phyloP scores from a whole-genome alignment of 2,113 vertebrate genomes.

The Furnarius figulus region DNA sequence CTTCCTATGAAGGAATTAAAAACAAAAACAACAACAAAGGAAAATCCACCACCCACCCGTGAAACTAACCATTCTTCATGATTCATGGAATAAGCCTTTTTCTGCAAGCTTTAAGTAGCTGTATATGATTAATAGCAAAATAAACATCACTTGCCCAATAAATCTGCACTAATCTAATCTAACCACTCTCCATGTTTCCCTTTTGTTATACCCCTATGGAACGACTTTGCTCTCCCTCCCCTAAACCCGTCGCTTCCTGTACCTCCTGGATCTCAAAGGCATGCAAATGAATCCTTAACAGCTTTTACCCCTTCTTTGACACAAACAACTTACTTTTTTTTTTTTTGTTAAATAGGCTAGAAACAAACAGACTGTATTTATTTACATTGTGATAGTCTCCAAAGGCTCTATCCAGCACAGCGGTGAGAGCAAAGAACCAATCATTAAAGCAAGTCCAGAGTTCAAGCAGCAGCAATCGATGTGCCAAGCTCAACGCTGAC shows the following conservation, averaged over 20 bases:
- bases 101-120: neutral
- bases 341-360: neutral
- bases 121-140: neutral
- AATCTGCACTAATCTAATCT: slow-evolving; percentile 44
- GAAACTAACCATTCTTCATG: neutral
- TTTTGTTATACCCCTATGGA: slow-evolving; percentile 14
- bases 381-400: slow-evolving; percentile 47
- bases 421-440: neutral
- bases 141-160: slow-evolving; percentile 15
- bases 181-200: neutral
- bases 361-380: slow-evolving; percentile 45
- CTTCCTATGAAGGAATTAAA: neutral
- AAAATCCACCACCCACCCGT: rapidly evolving
- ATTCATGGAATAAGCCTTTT: neutral
- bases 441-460: neutral
- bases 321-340: neutral
- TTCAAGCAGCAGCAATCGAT: neutral
- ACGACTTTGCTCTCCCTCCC: slow-evolving; percentile 2
- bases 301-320: slow-evolving; percentile 21
- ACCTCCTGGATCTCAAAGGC: slow-evolving; percentile 50
- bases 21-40: no score
- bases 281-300: slow-evolving; percentile 32
- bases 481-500: neutral
- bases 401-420: neutral
- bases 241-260: slow-evolving; percentile 12